Base-by-base conservation (phyloP, 2,113 vertebrate genomes). In the Taxidea taxus region DNA sequence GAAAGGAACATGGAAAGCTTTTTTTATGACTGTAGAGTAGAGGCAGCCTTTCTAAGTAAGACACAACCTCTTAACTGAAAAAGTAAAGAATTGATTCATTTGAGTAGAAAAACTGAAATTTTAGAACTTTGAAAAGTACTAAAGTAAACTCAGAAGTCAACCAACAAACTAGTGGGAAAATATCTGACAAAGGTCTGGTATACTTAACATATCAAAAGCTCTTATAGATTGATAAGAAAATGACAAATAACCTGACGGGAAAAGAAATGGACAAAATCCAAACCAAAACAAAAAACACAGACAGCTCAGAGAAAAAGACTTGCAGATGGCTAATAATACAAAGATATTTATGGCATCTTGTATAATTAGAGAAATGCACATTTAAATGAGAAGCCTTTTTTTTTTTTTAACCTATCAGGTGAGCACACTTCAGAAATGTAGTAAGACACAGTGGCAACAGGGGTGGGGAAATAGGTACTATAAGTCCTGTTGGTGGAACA, bases 1-100 rank as follows among this genome's bases (percentile, higher is more conserved):
- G 92, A 96, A 95, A 91, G 97, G 96, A 94, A 95, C 75, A 37
- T 4, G 16, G 74, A 58, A 88, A 72, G 85, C 29, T 83, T 88
- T 83, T 75, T 75, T 87, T 87, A 86, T 93, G 83, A 80, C 37
- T 34, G 3, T 70, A 39, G 49, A 90, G 86, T 58, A 56, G 70
- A 98, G 68, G 82, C 37, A 68, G 93, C 4, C 92, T 95, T 94
- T 83, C 93, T 93, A 96, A 97, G 78, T 72, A 97, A 93, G 96
- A 91, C 21, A 74, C 37, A 94, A 72, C 62, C 31, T 93, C 77
- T 74, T 44, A 87, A 87, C 44, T 84, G 75, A 64, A 94, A 87
- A 92, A 90, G n/a, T 39, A 92, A 94, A 87, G 80, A 95, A 87
- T 29, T 82, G 47, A 75, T 37, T 97, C 49, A 37, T 84, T 85